Evolutionary conservation across 2,113 vertebrate genomes (phyloP).

Genomic region (Bucco capensis): DNA sequence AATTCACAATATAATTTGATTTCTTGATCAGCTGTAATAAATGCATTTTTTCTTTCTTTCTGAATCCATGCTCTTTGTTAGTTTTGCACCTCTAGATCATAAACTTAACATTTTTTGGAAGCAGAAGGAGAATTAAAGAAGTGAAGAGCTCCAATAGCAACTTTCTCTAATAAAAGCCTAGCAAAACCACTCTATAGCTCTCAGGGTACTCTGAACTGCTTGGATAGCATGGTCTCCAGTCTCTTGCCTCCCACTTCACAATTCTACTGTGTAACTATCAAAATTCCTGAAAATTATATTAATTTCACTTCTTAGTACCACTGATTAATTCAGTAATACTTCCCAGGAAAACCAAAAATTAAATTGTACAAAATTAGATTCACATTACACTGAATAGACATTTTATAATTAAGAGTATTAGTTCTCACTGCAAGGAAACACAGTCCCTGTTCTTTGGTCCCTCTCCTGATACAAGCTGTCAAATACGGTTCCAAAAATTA

Average conservation of each 20-base stretch:
- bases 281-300: background rate
- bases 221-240: background rate
- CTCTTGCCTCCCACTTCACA: background rate
- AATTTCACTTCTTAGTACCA: background rate
- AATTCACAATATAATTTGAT: background rate
- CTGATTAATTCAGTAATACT: background rate
- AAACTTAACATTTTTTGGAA: background rate
- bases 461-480: background rate
- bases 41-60: background rate
- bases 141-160: background rate
- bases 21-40: background rate
- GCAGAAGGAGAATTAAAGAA: background rate
- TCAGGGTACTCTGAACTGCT: background rate
- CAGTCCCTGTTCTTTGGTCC: background rate
- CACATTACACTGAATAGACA: background rate
- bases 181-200: background rate
- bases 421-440: background rate
- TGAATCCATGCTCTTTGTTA: background rate
- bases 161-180: background rate
- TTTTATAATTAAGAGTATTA: background rate
- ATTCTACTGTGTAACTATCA: background rate
- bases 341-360: background rate
- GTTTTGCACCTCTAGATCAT: background rate
- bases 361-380: background rate
- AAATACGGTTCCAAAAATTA: background rate